Evolutionary conservation across 2,797 vertebrate species (phyloP), one percentile per base, ranked within the genome.

Genomic region (Adrianichthys oophorus): DNA sequence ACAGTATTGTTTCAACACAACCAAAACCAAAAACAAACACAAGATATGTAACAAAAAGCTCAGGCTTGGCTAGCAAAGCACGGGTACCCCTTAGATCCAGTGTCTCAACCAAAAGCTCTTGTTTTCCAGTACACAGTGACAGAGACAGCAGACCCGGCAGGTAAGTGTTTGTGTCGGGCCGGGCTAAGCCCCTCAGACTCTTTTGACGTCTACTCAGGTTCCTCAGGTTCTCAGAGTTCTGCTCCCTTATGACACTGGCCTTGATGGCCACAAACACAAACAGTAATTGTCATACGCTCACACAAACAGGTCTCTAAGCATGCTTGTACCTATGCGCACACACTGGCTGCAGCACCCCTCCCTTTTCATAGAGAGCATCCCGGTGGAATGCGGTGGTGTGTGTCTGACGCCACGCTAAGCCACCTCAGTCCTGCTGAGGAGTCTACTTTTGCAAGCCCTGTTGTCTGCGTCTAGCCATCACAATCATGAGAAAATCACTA

Each of bases 401-500:
- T 70, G 87, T 84, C 89, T 91, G 92, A 92, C 91, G 91, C 91
- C 91, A 89, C 29, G 59, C 72, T 92, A 92, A 92, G 91, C 91
- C 92, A 84, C 78, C 87, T 85, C 76, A 89, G 90, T 86, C 87
- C 90, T 86, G 87, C 84, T 89, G 89, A 90, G 88, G 85, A 87
- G 82, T 80, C 81, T 79, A 87, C 85, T 89, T 89, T 89, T 88
- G 86, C 83, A 91, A 89, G 87, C 80, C 82, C 82, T 82, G 87
- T 86, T 85, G 86, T 91, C 87, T 91, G 80, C 66, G 83, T 92
- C 89, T 89, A 85, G 89, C 85, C 87, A 74, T 91, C 80, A 89
- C 87, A 89, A 81, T 91, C 90, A 91, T 91, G 89, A 92, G 89
- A 92, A 92, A 91, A 91, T 89, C 88, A 91, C 90, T 79, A 87